Percentiles rank a stretch among this genome's conserved stretches.
These are phyloP conservation scores for Siphamia tubifer DNA, from an alignment of 2,113 vertebrate genomes.

Conservation along the genomic window DNA sequence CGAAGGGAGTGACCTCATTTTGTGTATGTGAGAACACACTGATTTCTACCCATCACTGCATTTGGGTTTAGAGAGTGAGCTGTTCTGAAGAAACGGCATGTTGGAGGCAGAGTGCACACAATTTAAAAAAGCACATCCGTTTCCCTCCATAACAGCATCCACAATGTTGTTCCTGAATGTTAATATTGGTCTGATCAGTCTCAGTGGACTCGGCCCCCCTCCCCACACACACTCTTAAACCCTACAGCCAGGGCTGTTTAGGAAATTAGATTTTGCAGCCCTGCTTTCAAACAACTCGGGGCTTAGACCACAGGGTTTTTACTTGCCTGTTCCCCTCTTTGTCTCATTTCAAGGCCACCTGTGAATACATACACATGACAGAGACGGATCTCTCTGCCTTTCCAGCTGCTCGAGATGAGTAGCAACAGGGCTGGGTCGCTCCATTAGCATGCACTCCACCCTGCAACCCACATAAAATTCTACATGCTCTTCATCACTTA, in stretches of 20 bases:
- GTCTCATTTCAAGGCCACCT: conserved; percentile 44
- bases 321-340: not conserved
- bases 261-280: conserved; percentile 43
- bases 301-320: conserved; percentile 22
- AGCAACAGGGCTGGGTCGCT: conserved; percentile 18
- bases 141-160: not conserved
- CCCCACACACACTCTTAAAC: conserved; percentile 12
- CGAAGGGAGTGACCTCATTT: conserved; percentile 8
- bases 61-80: not conserved
- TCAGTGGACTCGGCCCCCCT: conserved; percentile 5
- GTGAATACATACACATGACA: conserved; percentile 47
- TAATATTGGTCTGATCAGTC: conserved; percentile 6
- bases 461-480: conserved; percentile 48
- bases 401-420: conserved; percentile 8
- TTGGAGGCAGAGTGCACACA: not conserved
- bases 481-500: conserved; percentile 46
- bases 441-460: conserved; percentile 54
- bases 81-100: too few species aligned
- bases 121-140: not conserved
- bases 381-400: conserved; percentile 41
- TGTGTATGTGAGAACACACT: not conserved
- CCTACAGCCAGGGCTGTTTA: conserved; percentile 17
- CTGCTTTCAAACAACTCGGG: not conserved
- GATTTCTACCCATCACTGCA: not conserved
- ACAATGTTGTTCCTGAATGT: not conserved